phyloP scores from a whole-genome alignment of 1,140 invertebrate species.

The Spodoptera frugiperda region DNA sequence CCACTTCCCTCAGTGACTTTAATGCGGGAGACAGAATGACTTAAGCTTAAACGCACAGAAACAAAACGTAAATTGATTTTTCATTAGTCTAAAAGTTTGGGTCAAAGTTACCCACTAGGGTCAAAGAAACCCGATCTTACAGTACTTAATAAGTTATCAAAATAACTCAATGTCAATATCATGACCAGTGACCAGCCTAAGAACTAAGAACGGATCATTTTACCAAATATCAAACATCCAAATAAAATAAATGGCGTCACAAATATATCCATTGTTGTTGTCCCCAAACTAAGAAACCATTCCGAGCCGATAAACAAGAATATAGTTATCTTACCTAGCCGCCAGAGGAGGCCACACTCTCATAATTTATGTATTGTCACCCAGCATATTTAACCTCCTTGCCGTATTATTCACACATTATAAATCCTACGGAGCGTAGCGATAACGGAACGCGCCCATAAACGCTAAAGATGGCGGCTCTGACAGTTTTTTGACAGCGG shows the following conservation, averaged over 20 bases:
- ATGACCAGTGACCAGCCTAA: background rate
- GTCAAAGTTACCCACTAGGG: too few relatives aligned
- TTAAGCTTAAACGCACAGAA: too few relatives aligned
- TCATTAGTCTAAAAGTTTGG: too few relatives aligned
- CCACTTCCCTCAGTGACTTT: too few relatives aligned
- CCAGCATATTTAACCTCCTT: constrained; percentile 74
- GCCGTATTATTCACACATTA: constrained; percentile 81
- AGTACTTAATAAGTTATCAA: too few relatives aligned
- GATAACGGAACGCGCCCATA: constrained; percentile 72
- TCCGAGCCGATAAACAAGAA: constrained; percentile 75
- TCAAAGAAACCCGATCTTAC: too few relatives aligned
- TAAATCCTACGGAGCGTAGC: constrained; percentile 76
- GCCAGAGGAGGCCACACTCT: constrained; percentile 42
- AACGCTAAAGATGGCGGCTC: constrained; percentile 70
- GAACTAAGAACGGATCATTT: background rate
- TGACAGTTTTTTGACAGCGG: constrained; percentile 70
- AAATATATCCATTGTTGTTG: constrained; percentile 43
- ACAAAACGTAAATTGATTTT: too few relatives aligned
- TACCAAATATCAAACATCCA: constrained; percentile 17
- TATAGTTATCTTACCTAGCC: constrained; percentile 73
- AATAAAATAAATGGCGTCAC: constrained; percentile 16
- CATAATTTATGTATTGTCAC: constrained; percentile 84
- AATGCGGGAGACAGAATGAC: too few relatives aligned
- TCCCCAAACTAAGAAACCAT: constrained; percentile 54
- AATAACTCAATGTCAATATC: too few relatives aligned